Conservation (phyloP, 92 coral and sea anemone species). For the Zoanthus sociatus region DNA sequence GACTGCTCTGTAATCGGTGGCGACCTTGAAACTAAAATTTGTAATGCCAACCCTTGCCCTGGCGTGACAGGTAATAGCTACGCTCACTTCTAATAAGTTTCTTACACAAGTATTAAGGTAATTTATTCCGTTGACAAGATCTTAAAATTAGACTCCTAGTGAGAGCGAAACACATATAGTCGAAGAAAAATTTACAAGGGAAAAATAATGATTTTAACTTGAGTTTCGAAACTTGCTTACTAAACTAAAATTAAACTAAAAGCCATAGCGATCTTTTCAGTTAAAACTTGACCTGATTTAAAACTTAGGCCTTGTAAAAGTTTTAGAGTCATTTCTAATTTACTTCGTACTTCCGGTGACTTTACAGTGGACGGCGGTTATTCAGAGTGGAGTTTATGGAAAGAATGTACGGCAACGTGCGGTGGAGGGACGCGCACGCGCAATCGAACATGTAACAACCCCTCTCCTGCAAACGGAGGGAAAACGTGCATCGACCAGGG, state of each 20-base stretch:
- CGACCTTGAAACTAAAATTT: constrained; percentile 77
- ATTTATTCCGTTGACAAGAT: background rate
- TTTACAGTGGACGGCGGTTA: constrained; percentile 87
- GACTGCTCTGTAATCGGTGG: constrained; percentile 90
- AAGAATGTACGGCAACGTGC: constrained; percentile 89
- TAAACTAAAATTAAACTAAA: no score
- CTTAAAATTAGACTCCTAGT: no score
- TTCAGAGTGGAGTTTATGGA: constrained; percentile 86
- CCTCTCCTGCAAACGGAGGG: constrained; percentile 91
- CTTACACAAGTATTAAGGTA: background rate
- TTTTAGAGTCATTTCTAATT: background rate
- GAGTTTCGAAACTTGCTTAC: no score
- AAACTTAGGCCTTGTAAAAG: no score
- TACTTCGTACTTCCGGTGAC: background rate
- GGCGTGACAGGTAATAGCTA: constrained; percentile 79
- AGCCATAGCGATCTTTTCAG: background rate
- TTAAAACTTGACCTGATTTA: background rate
- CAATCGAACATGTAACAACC: constrained; percentile 82
- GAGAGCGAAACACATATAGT: no score
- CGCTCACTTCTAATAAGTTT: background rate
- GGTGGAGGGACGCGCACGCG: constrained; percentile 95
- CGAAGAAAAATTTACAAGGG: no score
- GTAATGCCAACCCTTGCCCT: constrained; percentile 88
- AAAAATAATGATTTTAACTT: no score
- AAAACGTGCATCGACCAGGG: constrained; percentile 92